A percentile compares a stretch with the other conserved stretches of the same genome.
These are phyloP conservation scores for Elanoides forficatus DNA, from an alignment of 2,113 vertebrate species.

Conservation along the genomic window DNA sequence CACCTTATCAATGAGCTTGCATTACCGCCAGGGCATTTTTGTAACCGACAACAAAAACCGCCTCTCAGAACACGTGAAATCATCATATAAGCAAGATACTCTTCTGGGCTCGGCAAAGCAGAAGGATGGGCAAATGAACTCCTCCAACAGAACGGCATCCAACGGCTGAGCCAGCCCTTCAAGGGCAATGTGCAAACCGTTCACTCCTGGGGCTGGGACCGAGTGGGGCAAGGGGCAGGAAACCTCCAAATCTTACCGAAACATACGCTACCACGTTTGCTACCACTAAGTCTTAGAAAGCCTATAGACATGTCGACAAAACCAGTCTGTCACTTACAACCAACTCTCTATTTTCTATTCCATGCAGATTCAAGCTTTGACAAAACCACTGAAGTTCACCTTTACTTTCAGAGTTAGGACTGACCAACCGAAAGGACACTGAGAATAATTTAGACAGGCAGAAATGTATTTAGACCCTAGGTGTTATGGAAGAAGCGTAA, in stretches of 20 bases:
- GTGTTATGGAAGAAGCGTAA: background rate
- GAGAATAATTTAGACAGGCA: constrained; percentile 18
- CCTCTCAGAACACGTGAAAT: background rate
- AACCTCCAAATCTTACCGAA: constrained; percentile 12
- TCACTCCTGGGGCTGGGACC: background rate
- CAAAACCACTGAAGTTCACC: constrained; percentile 59
- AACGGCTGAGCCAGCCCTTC: background rate
- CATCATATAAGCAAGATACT: background rate
- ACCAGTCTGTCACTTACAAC: constrained; percentile 66
- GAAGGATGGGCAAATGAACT: background rate
- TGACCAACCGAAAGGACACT: constrained; percentile 39
- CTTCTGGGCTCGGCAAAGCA: background rate
- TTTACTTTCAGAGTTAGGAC: constrained; percentile 45
- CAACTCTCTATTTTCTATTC: constrained; percentile 62
- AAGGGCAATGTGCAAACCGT: constrained; percentile 10
- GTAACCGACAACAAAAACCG: background rate
- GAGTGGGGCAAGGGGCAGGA: background rate
- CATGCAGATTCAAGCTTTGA: constrained; percentile 63
- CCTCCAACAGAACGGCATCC: background rate
- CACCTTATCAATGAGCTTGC: background rate
- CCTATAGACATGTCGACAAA: constrained; percentile 60
- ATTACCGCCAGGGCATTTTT: background rate
- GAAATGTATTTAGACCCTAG: constrained; percentile 57
- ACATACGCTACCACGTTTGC: constrained; percentile 55
- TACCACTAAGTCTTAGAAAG: constrained; percentile 58